Percentiles rank a stretch among this genome's conserved stretches.
Conservation (phyloP, 2,888 invertebrate species). For the Ophion slaviceki region DNA sequence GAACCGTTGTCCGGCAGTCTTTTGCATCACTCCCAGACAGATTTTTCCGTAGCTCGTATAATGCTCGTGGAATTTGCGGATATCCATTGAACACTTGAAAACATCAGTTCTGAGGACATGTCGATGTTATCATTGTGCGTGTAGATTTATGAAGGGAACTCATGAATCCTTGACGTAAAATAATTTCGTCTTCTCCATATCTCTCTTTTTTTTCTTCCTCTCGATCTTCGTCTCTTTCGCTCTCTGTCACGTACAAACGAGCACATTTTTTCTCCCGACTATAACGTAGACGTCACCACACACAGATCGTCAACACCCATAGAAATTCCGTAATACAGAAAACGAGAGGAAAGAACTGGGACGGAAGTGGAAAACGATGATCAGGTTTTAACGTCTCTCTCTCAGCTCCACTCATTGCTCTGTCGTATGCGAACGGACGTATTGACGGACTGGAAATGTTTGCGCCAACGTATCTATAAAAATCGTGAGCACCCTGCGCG, state of each 20-base stretch:
- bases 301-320: conserved; percentile 26
- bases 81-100: conserved; percentile 54
- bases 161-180: conserved; percentile 4
- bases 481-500: conserved; percentile 39
- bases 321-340: conserved; percentile 33
- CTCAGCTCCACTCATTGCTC: conserved; percentile 22
- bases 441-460: conserved; percentile 50
- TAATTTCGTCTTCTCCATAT: neutral
- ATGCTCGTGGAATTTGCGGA: conserved; percentile 50
- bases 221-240: neutral
- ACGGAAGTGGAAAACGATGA: conserved; percentile 28
- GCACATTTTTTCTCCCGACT: conserved; percentile 6
- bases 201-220: neutral
- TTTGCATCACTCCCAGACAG: conserved; percentile 26
- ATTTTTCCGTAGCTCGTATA: conserved; percentile 59
- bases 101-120: conserved; percentile 56
- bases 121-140: conserved; percentile 42
- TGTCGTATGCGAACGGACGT: conserved; percentile 43
- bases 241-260: neutral
- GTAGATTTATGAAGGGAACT: conserved; percentile 31
- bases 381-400: conserved; percentile 14
- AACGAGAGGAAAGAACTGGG: conserved; percentile 5
- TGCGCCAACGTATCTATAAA: conserved; percentile 40
- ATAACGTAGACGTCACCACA: conserved; percentile 17
- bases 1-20: neutral